phyloP scores from a whole-genome alignment of 1,140 invertebrate genomes.

The Neelides sp. region DNA sequence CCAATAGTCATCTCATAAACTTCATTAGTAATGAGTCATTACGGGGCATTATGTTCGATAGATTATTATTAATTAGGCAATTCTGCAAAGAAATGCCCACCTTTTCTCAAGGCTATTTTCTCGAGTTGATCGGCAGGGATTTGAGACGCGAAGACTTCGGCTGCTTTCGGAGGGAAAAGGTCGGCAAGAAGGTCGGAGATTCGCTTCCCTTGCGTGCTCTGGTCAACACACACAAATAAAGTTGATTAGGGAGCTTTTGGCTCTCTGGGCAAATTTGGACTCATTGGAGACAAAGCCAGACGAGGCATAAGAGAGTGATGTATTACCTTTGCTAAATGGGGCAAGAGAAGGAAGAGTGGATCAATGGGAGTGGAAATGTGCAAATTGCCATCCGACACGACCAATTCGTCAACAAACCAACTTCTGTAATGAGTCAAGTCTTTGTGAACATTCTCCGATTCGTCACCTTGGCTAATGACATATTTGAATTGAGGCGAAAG shows the following conservation, averaged over 20 bases:
- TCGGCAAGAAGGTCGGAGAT: constrained; percentile 27
- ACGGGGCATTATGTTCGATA: no score
- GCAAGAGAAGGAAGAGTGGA: constrained; percentile 28
- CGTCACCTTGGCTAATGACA: not conserved
- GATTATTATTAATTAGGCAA: no score
- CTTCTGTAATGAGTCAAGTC: constrained; percentile 15
- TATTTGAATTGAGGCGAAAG: not conserved
- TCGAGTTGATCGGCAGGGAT: constrained; percentile 20
- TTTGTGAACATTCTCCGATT: not conserved
- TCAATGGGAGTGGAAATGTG: constrained; percentile 25
- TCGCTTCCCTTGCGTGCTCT: constrained; percentile 20
- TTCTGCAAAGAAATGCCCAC: constrained; percentile 2
- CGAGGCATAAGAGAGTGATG: not conserved
- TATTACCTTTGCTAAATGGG: constrained; percentile 25
- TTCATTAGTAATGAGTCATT: no score
- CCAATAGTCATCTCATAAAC: no score
- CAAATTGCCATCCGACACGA: constrained; percentile 30
- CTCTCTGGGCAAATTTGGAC: no score
- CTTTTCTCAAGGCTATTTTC: constrained; percentile 24
- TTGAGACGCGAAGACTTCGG: constrained; percentile 9
- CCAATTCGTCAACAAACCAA: constrained; percentile 27
- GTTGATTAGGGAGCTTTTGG: no score
- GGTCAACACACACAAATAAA: no score
- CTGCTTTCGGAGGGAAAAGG: constrained; percentile 6
- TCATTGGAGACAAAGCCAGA: not conserved